These are phyloP conservation scores for Morelia viridis DNA, from an alignment of 2,797 vertebrate genomes.

Conservation along the genomic window DNA sequence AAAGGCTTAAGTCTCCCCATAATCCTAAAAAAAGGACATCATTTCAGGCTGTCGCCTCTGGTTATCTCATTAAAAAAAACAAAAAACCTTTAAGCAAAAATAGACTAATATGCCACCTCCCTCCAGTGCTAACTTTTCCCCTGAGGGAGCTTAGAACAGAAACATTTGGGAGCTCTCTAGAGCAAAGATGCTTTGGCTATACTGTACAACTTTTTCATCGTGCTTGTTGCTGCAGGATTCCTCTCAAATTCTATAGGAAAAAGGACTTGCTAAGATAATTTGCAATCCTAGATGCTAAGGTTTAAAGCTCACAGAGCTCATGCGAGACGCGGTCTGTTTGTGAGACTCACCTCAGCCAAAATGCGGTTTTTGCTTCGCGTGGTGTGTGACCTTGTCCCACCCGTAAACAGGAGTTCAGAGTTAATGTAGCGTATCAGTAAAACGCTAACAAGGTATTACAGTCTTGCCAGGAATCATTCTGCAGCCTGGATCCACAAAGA, in stretches of 20 bases:
- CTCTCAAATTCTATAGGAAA: neutral
- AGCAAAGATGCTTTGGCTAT: neutral
- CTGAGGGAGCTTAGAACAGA: neutral
- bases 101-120: neutral
- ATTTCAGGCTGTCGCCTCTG: neutral
- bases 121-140: neutral
- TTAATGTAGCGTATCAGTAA: neutral
- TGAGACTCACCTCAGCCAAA: neutral
- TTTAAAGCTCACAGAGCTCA: neutral
- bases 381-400: neutral
- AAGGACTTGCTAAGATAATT: neutral
- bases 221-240: neutral
- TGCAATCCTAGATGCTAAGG: neutral
- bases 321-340: neutral
- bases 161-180: neutral
- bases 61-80: neutral
- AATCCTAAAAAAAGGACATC: neutral
- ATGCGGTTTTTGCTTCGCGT: neutral
- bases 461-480: neutral
- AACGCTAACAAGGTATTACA: neutral
- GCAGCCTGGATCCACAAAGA: neutral
- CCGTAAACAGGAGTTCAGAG: neutral
- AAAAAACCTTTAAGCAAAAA: neutral
- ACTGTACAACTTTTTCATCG: neutral
- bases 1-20: neutral